Conservation (phyloP, 2,888 invertebrate species). For the Omphaloscelis lunosa region DNA sequence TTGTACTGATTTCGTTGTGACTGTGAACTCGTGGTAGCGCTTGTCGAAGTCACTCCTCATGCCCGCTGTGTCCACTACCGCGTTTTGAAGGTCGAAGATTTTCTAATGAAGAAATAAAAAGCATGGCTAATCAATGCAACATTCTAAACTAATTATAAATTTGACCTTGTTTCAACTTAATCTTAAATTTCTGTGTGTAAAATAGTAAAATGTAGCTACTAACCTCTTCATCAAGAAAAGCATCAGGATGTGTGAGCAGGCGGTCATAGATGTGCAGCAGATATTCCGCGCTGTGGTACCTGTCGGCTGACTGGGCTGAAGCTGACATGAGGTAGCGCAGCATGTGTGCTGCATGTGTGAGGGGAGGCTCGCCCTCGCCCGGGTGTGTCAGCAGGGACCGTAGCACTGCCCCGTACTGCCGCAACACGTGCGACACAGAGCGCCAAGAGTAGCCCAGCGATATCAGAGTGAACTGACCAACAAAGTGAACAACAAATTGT, state of each 20-base stretch:
- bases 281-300: constrained; percentile 91
- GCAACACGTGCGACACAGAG: constrained; percentile 90
- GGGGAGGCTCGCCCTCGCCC: constrained; percentile 92
- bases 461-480: constrained; percentile 81
- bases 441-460: constrained; percentile 92
- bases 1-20: constrained; percentile 77
- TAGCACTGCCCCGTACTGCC: constrained; percentile 90
- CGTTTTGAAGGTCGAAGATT: constrained; percentile 86
- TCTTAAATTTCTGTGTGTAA: not conserved
- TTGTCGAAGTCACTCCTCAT: constrained; percentile 79
- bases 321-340: constrained; percentile 88
- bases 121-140: not conserved
- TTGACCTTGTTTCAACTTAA: too few relatives aligned
- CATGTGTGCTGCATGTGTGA: constrained; percentile 91
- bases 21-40: constrained; percentile 79
- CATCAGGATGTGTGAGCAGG: constrained; percentile 88
- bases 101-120: constrained; percentile 76
- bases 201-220: constrained; percentile 61
- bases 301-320: constrained; percentile 80
- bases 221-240: constrained; percentile 94
- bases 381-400: constrained; percentile 89
- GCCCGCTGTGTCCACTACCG: constrained; percentile 80
- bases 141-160: not conserved
- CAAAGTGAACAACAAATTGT: not conserved
- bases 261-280: constrained; percentile 91